Evolutionary conservation across 2,797 vertebrate species (phyloP).

Genomic region (Adelosebastes latens): DNA sequence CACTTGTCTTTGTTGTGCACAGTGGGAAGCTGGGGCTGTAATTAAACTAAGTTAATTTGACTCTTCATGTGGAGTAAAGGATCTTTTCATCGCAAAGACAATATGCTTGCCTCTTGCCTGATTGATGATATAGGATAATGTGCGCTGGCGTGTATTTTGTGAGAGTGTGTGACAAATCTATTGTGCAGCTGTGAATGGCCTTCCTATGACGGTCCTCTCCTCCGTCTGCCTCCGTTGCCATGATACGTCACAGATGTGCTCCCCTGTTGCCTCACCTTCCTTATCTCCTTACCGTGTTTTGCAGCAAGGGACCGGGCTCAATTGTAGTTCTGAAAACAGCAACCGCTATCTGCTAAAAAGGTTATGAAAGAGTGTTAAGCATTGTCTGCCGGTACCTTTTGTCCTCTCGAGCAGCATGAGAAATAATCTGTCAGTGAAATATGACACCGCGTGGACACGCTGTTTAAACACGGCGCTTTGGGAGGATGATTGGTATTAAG

Average conservation of each 20-base stretch:
- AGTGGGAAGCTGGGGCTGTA: slow-evolving; percentile 35
- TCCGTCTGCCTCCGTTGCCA: slow-evolving; percentile 75
- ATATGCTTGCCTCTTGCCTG: slow-evolving; percentile 48
- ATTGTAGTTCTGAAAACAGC: slow-evolving; percentile 44
- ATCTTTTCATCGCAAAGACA: slow-evolving; percentile 66
- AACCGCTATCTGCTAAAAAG: slow-evolving; percentile 14
- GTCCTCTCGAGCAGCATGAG: neutral
- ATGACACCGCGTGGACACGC: neutral
- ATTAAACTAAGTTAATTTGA: slow-evolving; percentile 72
- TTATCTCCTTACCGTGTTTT: slow-evolving; percentile 50
- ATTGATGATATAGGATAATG: slow-evolving; percentile 60
- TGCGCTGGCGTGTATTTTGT: slow-evolving; percentile 49
- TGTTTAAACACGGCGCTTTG: neutral
- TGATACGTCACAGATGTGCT: slow-evolving; percentile 68
- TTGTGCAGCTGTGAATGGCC: slow-evolving; percentile 58
- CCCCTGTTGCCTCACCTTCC: slow-evolving; percentile 52
- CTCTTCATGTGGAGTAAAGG: slow-evolving; percentile 47
- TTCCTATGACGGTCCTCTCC: slow-evolving; percentile 61
- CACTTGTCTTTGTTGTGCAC: slow-evolving; percentile 47
- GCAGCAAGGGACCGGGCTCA: slow-evolving; percentile 28
- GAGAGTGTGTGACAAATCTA: slow-evolving; percentile 55
- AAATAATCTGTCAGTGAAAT: slow-evolving; percentile 20
- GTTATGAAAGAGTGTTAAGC: slow-evolving; percentile 19
- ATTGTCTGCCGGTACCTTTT: neutral
- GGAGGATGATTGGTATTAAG: slow-evolving; percentile 16